Evolutionary conservation across 2,797 vertebrate species (phyloP), one percentile per base, ranked within the genome.

Genomic region (Siniperca obscura): DNA sequence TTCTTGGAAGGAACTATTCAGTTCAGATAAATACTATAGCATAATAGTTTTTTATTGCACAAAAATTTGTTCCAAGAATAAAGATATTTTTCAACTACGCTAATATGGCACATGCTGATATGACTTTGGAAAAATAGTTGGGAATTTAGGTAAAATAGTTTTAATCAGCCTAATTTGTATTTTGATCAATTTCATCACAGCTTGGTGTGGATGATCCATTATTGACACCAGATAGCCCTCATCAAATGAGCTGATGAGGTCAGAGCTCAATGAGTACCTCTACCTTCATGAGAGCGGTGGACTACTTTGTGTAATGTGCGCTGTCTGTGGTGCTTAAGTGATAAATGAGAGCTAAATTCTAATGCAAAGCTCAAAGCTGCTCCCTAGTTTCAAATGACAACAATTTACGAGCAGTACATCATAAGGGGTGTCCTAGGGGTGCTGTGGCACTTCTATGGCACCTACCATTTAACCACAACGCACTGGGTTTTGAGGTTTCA

Each of bases 281-380:
- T 27, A 3, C 27, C 64, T 25, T 40, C 22, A 55, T 57, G 27
- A 5, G 25, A 56, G 61, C 22, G 0, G 64, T 44, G 50, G 9
- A 50, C 8, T 56, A 27, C 64, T 72, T 34, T 59, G 22, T 75
- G 56, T 60, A n/a, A 40, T 61, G 16, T 59, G 38, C 0, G 5
- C 70, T 70, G 70, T 71, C 77, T 6, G 1, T 36, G 57, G 48
- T 55, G 65, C 73, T 80, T 30, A 42, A 74, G 30, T 70, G 34
- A 80, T 80, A 21, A 65, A 70, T 27, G 46, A 42, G 42, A 38
- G 36, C 57, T n/a, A n/a, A 50, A 40, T 25, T 14, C 5, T 36
- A 64, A 40, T 22, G 42, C 25, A 69, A 34, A 44, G 50, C 62
- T 48, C 5, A 44, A 70, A 74, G 30, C 56, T 53, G 80, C 59